Evolutionary conservation across 1,140 invertebrate genomes (phyloP).

Genomic region (Oppia nitens): DNA sequence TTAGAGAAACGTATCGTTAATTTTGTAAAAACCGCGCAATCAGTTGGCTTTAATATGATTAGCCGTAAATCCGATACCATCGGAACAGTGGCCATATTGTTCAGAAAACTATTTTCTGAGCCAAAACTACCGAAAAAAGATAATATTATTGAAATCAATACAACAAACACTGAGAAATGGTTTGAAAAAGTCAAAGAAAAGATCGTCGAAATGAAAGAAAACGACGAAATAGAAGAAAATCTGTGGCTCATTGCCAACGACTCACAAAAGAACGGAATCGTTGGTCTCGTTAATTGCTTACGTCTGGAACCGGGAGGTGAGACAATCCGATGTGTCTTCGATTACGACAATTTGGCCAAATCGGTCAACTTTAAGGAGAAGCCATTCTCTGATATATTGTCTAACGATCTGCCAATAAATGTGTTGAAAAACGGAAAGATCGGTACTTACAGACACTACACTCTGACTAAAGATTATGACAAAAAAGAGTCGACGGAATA

Average conservation of each 20-base stretch:
- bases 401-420: constrained; percentile 66
- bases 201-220: background rate
- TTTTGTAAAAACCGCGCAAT: no score
- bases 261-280: no score
- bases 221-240: constrained; percentile 32
- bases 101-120: no score
- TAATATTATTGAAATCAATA: no score
- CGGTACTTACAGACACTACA: constrained; percentile 62
- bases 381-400: no score
- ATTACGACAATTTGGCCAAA: background rate
- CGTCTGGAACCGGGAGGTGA: constrained; percentile 65
- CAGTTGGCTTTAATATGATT: no score
- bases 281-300: constrained; percentile 73
- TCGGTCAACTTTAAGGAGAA: constrained; percentile 30
- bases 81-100: no score
- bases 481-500: background rate
- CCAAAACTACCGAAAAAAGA: no score
- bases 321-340: constrained; percentile 38
- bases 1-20: no score
- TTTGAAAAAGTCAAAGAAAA: no score
- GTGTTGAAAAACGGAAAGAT: constrained; percentile 55
- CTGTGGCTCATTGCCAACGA: constrained; percentile 38
- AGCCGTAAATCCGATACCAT: no score
- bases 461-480: constrained; percentile 40
- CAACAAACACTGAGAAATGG: no score